Evolutionary conservation across 2,888 invertebrate species (phyloP).

Genomic region (Artemia sinica): DNA sequence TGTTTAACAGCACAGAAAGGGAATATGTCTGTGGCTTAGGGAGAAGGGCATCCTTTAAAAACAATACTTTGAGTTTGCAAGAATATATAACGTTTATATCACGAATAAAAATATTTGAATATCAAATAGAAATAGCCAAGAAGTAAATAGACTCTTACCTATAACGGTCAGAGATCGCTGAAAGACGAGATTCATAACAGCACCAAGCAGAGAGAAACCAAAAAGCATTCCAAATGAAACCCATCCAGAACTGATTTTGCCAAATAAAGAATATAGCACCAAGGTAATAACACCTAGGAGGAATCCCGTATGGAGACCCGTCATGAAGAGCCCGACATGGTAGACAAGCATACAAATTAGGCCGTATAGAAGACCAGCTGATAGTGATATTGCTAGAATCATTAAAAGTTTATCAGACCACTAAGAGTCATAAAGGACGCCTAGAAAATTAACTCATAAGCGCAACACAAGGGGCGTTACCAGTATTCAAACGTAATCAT

Average conservation of each 20-base stretch:
- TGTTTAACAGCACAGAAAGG: no score
- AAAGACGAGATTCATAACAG: constrained; percentile 52
- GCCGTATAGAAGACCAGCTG: constrained; percentile 56
- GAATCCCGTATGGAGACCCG: constrained; percentile 57
- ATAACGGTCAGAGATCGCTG: constrained; percentile 55
- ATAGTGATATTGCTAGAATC: constrained; percentile 45
- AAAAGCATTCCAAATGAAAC: constrained; percentile 49
- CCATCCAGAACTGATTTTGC: constrained; percentile 45
- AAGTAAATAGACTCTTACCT: constrained; percentile 4
- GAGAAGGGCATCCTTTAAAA: no score
- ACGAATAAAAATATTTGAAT: no score
- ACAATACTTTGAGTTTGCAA: no score
- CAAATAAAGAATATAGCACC: constrained; percentile 39
- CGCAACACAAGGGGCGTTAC: no score
- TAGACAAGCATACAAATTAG: constrained; percentile 63
- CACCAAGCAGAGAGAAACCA: constrained; percentile 47
- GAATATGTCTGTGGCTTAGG: no score
- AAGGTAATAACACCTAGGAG: constrained; percentile 43
- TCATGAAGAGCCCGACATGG: constrained; percentile 62
- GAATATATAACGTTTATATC: no score
- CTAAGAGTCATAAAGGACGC: no score
- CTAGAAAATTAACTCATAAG: no score
- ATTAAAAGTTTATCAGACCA: background rate
- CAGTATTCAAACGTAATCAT: no score
- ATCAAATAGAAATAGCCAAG: no score